These are phyloP conservation scores for Taeniopygia guttata DNA, from an alignment of 2,797 vertebrate species.

Conservation along the genomic window DNA sequence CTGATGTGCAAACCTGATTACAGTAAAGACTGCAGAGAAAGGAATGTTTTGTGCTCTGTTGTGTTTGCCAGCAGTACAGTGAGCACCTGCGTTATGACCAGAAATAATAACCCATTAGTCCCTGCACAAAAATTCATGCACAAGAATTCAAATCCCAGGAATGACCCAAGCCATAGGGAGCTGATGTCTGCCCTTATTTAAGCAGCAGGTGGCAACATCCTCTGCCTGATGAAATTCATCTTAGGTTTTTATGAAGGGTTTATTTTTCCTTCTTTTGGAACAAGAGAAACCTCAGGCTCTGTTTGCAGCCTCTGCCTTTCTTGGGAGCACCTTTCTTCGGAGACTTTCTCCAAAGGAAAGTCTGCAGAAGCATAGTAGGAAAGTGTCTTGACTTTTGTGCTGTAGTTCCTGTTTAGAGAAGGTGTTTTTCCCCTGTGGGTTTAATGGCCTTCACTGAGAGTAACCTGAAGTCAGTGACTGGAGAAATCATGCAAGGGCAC, in stretches of 20 bases:
- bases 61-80: neutral
- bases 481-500: neutral
- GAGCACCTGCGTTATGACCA: neutral
- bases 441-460: rapidly evolving
- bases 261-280: neutral
- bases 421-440: rapidly evolving
- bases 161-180: neutral
- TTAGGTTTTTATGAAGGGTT: rapidly evolving
- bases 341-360: too few species aligned
- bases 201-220: constrained; percentile 56
- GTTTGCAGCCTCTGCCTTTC: neutral
- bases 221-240: neutral
- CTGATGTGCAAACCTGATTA: neutral
- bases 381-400: neutral
- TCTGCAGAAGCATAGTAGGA: neutral
- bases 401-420: neutral
- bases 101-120: neutral
- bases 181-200: neutral
- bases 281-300: neutral
- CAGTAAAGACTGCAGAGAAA: neutral
- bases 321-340: neutral
- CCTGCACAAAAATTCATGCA: neutral
- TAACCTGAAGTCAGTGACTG: neutral
- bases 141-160: neutral
- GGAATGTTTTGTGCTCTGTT: rapidly evolving